Percentiles rank a stretch among this genome's conserved stretches.
Conservation (phyloP, 2,888 invertebrate species). For the Gerris lacustris region DNA sequence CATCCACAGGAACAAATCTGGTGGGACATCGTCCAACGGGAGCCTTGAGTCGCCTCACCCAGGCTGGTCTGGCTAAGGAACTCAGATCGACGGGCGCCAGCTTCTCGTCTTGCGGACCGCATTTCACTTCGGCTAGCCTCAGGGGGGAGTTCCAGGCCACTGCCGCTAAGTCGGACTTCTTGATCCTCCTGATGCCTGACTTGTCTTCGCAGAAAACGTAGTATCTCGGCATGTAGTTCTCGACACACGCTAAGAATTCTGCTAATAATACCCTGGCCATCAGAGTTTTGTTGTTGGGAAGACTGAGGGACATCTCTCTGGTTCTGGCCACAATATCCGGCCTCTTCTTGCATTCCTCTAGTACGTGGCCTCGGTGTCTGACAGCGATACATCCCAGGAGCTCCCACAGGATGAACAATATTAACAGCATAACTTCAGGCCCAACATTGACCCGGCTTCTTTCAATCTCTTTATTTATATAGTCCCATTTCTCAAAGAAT, state of each 20-base stretch:
- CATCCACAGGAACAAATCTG: neutral
- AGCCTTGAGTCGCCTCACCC: neutral
- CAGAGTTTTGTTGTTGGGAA: neutral
- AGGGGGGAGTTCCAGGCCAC: neutral
- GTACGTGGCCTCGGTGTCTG: neutral
- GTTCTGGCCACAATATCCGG: neutral
- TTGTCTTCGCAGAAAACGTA: neutral
- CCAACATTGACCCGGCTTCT: neutral
- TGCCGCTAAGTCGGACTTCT: neutral
- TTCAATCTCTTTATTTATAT: neutral
- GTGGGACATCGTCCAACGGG: neutral
- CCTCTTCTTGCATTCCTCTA: conserved; percentile 5
- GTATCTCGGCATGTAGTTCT: neutral
- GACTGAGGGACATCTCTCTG: neutral
- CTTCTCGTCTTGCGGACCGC: neutral
- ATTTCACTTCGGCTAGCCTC: neutral
- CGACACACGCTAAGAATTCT: neutral
- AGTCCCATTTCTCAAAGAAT: no score
- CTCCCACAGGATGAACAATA: neutral
- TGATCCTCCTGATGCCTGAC: neutral
- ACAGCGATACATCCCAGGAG: neutral
- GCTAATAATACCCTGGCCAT: neutral
- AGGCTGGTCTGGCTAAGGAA: neutral
- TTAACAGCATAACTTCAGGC: neutral
- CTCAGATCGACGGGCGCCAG: neutral